phyloP scores from a whole-genome alignment of 2,888 invertebrate species.

The Rhagonycha fulva region DNA sequence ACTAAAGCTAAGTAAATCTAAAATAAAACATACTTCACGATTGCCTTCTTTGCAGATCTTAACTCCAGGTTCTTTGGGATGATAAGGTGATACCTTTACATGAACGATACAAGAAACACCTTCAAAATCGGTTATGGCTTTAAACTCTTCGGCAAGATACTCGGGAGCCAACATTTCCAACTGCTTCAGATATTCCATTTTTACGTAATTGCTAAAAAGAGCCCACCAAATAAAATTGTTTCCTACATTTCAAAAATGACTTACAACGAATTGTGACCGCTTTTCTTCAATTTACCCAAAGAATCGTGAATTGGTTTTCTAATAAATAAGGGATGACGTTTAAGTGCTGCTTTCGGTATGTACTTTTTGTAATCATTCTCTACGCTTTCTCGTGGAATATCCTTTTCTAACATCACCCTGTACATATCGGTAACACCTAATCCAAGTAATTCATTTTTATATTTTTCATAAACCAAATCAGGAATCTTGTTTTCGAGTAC shows the following conservation, averaged over 20 bases:
- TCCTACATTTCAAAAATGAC: conserved; percentile 31
- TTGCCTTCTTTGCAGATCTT: conserved; percentile 52
- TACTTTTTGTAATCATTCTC: conserved; percentile 81
- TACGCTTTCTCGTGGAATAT: conserved; percentile 67
- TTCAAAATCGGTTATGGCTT: conserved; percentile 68
- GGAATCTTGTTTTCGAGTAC: conserved; percentile 78
- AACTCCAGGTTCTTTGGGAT: conserved; percentile 68
- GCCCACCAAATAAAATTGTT: neutral
- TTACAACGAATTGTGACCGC: conserved; percentile 67
- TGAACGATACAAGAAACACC: conserved; percentile 71
- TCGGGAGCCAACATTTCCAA: conserved; percentile 80
- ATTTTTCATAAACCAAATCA: conserved; percentile 78
- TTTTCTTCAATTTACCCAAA: conserved; percentile 61
- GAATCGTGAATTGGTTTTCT: conserved; percentile 75
- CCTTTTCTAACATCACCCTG: conserved; percentile 78
- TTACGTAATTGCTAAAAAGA: conserved; percentile 62
- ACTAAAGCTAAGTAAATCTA: too few relatives aligned
- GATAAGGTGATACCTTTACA: conserved; percentile 67
- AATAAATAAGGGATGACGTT: conserved; percentile 74
- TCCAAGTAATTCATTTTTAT: conserved; percentile 78
- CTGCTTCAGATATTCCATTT: conserved; percentile 80
- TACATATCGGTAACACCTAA: conserved; percentile 88
- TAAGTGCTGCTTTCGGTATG: conserved; percentile 78
- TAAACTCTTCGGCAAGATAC: conserved; percentile 78
- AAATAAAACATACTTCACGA: neutral